Base-by-base conservation (phyloP, 2,888 invertebrate genomes). In the Drosophila multiciliata region DNA sequence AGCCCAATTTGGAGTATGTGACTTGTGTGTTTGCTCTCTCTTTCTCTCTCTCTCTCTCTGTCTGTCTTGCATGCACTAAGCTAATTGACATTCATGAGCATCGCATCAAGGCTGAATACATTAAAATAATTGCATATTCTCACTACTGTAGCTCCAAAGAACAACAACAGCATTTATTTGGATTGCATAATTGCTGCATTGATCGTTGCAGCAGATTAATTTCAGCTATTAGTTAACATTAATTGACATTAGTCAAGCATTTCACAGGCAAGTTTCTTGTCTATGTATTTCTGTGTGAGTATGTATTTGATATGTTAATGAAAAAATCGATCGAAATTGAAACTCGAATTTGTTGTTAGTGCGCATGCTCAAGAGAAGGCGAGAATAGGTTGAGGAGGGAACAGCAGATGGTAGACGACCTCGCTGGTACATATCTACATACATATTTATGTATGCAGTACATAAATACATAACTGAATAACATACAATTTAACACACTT, bases 61-160 rank as follows among this genome's bases (percentile, higher is more conserved):
- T 26, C 38, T 26, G 1, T 55, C 57, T 59, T 72, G 40, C 62
- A 67, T 81, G 77, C 80, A 82, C 79, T 69, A 79, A 70, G 71
- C 85, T 84, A 87, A 85, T 85, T 85, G 87, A 82, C 89, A 85
- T 85, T 89, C 85, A 89, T 85, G 87, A 84, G 89, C 77, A 80
- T 79, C 89, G 89, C 77, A 77, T 82, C 85, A 85, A 85, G 89
- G 89, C 87, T 82, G 65, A 89, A 89, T 77, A 75, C 80, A 89
- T 85, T 89, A 89, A 89, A 87, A 89, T 89, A 87, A 87, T 89
- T 87, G 85, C 89, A 85, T 87, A 81, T 84, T 77, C 78, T 67
- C 64, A 71, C 64, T 62, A 75, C 71, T 75, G 57, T 82, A 57
- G 75, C 87, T 87, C 73, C 67, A 62, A 59, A 50, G 38, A 73